Conservation (phyloP, 92 coral and sea anemone species). For the Zoanthus sociatus region DNA sequence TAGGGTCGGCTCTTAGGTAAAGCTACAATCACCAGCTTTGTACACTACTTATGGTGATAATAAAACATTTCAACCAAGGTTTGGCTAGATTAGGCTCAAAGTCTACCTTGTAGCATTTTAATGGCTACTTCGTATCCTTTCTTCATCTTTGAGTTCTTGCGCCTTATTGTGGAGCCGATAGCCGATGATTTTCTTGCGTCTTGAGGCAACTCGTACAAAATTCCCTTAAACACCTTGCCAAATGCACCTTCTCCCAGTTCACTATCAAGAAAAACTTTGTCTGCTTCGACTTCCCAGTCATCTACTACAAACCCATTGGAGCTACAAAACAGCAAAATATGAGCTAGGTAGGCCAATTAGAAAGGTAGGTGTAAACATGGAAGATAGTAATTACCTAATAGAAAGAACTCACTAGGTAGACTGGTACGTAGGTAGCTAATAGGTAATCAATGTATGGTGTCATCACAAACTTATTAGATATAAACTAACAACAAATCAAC, state of each 20-base stretch:
- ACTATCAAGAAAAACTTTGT: slow-evolving; percentile 20
- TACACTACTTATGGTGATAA: too few relatives aligned
- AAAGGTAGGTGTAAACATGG: neutral
- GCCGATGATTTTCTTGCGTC: slow-evolving; percentile 14
- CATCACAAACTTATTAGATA: neutral
- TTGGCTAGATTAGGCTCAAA: too few relatives aligned
- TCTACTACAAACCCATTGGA: slow-evolving; percentile 37
- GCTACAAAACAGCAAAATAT: slow-evolving; percentile 8
- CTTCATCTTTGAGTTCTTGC: slow-evolving; percentile 14
- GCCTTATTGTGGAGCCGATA: neutral
- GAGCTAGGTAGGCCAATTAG: neutral
- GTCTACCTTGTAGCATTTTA: slow-evolving; percentile 43
- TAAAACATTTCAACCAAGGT: too few relatives aligned
- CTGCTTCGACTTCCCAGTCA: slow-evolving; percentile 43
- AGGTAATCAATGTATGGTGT: neutral
- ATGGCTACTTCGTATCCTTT: slow-evolving; percentile 34
- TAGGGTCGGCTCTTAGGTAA: too few relatives aligned
- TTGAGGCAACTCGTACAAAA: slow-evolving; percentile 15
- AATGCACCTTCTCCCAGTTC: slow-evolving; percentile 43
- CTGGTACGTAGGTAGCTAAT: neutral
- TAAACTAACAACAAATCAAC: neutral
- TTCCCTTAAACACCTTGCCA: slow-evolving; percentile 38
- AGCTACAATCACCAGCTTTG: too few relatives aligned
- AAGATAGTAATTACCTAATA: neutral
- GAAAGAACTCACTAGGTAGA: neutral